Evolutionary conservation across 1,140 invertebrate genomes (phyloP).

Genomic region (Drosophila nannoptera): DNA sequence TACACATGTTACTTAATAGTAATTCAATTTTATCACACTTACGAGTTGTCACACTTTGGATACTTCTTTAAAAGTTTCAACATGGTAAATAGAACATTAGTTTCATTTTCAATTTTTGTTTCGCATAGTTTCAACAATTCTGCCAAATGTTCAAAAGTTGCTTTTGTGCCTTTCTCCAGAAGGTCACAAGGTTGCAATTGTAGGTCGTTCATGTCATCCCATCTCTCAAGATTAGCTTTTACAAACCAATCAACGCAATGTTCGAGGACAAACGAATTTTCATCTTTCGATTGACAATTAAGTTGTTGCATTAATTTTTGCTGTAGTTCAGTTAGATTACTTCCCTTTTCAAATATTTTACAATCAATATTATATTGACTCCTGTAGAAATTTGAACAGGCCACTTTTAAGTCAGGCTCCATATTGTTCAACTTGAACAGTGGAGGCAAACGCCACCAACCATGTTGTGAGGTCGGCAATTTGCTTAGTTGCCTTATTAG

Average conservation of each 20-base stretch:
- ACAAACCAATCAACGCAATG: constrained; percentile 48
- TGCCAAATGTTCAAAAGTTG: constrained; percentile 30
- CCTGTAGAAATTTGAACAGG: constrained; percentile 35
- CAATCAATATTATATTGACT: constrained; percentile 37
- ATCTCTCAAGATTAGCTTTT: constrained; percentile 6
- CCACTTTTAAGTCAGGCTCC: background rate
- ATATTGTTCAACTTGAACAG: constrained; percentile 23
- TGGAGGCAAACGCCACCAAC: constrained; percentile 54
- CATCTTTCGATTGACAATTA: constrained; percentile 49
- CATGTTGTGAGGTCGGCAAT: constrained; percentile 39
- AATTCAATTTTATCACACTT: constrained; percentile 1
- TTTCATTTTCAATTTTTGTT: constrained; percentile 24
- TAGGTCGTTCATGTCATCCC: constrained; percentile 33
- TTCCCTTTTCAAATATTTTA: background rate
- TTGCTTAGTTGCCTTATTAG: constrained; percentile 29
- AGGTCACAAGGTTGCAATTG: constrained; percentile 40
- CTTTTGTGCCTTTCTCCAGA: constrained; percentile 42
- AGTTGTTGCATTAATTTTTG: constrained; percentile 39
- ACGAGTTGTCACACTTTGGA: constrained; percentile 19
- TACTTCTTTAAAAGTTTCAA: constrained; percentile 9
- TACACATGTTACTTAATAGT: too few species aligned
- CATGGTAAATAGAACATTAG: constrained; percentile 23
- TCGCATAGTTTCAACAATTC: constrained; percentile 4
- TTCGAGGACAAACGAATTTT: constrained; percentile 44
- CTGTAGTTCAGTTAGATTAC: constrained; percentile 27